Evolutionary conservation across 2,113 vertebrate species (phyloP).

Genomic region (Crotalus tigris): DNA sequence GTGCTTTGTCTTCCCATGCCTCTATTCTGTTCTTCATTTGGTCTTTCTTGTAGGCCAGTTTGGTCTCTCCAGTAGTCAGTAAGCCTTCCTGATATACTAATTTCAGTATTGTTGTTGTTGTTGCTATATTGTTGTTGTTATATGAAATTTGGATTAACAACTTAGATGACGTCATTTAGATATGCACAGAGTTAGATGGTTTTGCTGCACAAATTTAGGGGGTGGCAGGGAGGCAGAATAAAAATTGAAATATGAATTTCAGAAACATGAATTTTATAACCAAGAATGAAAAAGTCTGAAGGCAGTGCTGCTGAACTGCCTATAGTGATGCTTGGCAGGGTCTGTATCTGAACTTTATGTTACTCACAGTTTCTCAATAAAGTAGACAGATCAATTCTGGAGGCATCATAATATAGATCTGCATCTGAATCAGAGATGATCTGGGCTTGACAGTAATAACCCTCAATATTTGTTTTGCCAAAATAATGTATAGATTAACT

Average conservation of each 20-base stretch:
- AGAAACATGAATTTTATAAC: neutral
- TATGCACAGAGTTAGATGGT: neutral
- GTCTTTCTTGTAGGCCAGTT: too few relatives aligned
- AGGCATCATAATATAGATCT: neutral
- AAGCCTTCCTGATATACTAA: too few relatives aligned
- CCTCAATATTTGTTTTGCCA: neutral
- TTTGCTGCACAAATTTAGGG: neutral
- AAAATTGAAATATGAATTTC: neutral
- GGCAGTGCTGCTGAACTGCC: neutral
- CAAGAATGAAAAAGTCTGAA: neutral
- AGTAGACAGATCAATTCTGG: neutral
- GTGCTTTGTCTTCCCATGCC: too few relatives aligned
- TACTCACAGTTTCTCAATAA: neutral
- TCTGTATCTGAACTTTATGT: neutral
- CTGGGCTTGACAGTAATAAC: neutral
- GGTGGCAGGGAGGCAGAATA: neutral
- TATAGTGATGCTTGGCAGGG: neutral
- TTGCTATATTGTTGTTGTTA: too few relatives aligned
- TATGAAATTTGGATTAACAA: neutral
- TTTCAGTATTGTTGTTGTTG: too few relatives aligned
- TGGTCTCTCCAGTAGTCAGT: too few relatives aligned
- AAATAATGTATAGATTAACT: neutral
- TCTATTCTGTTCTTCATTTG: too few relatives aligned
- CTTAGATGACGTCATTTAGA: neutral
- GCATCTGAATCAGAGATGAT: neutral